Evolutionary conservation across 2,113 vertebrate species (phyloP).

Genomic region (Eptesicus fuscus): DNA sequence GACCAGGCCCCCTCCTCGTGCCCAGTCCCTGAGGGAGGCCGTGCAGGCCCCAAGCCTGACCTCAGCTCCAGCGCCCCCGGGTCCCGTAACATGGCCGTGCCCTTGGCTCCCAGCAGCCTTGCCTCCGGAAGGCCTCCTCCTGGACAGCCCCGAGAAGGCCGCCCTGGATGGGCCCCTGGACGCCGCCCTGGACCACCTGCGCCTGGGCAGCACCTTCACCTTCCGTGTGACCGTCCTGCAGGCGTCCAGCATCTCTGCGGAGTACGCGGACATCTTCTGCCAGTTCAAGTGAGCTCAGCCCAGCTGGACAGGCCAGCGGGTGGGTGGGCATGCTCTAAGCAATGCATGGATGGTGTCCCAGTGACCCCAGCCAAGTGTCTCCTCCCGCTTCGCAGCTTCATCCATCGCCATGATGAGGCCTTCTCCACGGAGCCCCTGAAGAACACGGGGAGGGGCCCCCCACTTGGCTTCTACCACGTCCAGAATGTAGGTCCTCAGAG

Average conservation of each 20-base stretch:
- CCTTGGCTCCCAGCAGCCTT: slow-evolving; percentile 68
- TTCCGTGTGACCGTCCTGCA: slow-evolving; percentile 97
- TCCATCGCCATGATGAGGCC: slow-evolving; percentile 97
- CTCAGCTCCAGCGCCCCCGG: neutral
- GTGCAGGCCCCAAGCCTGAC: neutral
- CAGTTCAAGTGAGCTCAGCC: slow-evolving; percentile 92
- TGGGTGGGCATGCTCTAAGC: neutral
- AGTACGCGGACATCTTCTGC: slow-evolving; percentile 98
- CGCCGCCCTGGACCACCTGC: slow-evolving; percentile 87
- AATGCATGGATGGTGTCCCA: accelerated
- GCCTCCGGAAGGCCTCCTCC: slow-evolving; percentile 83
- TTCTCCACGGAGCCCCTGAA: slow-evolving; percentile 98
- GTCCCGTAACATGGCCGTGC: neutral
- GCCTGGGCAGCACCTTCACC: slow-evolving; percentile 92
- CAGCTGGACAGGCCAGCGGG: accelerated
- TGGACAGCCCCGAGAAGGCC: slow-evolving; percentile 87
- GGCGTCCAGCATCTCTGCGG: slow-evolving; percentile 96
- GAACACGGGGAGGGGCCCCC: slow-evolving; percentile 95
- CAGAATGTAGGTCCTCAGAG: slow-evolving; percentile 88
- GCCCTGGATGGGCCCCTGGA: slow-evolving; percentile 82
- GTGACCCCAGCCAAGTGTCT: neutral
- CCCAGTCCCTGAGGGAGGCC: neutral
- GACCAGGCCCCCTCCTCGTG: neutral
- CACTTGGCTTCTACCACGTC: slow-evolving; percentile 97
- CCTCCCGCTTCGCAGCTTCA: slow-evolving; percentile 85